phyloP scores from a whole-genome alignment of 2,888 invertebrate species.

The Hipparchia sbordonii region DNA sequence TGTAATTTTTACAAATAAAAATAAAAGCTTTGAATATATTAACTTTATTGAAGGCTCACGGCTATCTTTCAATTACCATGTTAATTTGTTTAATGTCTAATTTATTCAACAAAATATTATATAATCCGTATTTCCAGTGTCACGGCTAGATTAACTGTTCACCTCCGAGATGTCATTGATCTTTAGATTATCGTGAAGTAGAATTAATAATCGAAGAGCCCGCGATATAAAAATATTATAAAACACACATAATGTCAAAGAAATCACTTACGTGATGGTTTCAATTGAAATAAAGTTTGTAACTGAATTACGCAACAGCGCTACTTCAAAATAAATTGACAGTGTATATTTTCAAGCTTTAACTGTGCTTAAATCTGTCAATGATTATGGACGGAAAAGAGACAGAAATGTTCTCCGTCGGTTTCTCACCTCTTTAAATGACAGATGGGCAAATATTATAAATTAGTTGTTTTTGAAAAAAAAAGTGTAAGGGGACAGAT shows the following conservation, averaged over 20 bases:
- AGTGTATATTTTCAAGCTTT: no score
- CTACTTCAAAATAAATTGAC: no score
- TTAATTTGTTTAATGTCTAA: constrained; percentile 39
- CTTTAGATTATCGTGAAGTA: constrained; percentile 25
- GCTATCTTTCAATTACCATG: constrained; percentile 25
- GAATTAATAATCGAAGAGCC: constrained; percentile 7
- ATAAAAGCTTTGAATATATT: constrained; percentile 19
- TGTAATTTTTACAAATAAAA: constrained; percentile 14
- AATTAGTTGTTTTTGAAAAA: no score
- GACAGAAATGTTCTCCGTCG: no score
- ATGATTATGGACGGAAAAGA: no score
- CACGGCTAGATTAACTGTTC: constrained; percentile 42
- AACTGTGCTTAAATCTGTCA: no score
- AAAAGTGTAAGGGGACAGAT: no score
- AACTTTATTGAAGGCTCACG: constrained; percentile 25
- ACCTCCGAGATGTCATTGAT: constrained; percentile 38
- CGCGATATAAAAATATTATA: not conserved
- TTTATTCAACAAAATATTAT: constrained; percentile 43
- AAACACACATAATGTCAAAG: not conserved
- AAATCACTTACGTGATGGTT: not conserved
- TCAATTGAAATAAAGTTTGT: not conserved
- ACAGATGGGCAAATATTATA: no score
- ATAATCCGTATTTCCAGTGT: constrained; percentile 45
- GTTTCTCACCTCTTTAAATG: no score
- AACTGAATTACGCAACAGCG: not conserved